phyloP scores from a whole-genome alignment of 23 tunicate genomes.

The Pegea sp. region DNA sequence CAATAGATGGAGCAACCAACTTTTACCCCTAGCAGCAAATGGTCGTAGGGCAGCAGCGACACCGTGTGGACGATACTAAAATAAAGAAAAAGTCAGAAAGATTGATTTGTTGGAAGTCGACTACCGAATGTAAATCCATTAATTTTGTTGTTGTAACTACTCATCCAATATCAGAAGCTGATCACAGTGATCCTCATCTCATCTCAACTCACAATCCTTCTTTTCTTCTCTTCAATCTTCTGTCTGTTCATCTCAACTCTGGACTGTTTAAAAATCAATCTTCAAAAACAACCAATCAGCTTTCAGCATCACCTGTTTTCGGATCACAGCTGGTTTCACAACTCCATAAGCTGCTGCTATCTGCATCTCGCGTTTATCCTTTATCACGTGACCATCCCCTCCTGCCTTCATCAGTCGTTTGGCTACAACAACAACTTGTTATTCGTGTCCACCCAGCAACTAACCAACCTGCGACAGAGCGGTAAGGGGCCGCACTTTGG shows the following conservation, averaged over 20 bases:
- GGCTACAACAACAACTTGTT: neutral
- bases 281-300: too few species aligned
- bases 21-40: conserved; percentile 19
- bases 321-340: too few species aligned
- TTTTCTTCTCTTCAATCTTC: conserved; percentile 51
- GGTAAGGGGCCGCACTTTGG: conserved; percentile 16
- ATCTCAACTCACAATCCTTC: conserved; percentile 31
- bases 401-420: conserved; percentile 21
- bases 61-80: conserved; percentile 19
- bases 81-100: too few species aligned
- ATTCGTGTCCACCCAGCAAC: neutral
- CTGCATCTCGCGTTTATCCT: conserved; percentile 56
- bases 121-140: conserved; percentile 3
- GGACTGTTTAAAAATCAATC: too few species aligned
- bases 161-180: conserved; percentile 15
- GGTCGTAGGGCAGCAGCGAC: conserved; percentile 70
- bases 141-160: conserved; percentile 34
- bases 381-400: conserved; percentile 16
- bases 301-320: too few species aligned
- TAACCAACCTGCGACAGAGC: conserved; percentile 7
- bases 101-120: too few species aligned
- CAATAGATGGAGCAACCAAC: too few species aligned
- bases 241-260: too few species aligned
- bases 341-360: conserved; percentile 67
- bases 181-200: too few species aligned